Conservation (phyloP, 1,140 invertebrate species). For the Drosophila prosaltans region DNA sequence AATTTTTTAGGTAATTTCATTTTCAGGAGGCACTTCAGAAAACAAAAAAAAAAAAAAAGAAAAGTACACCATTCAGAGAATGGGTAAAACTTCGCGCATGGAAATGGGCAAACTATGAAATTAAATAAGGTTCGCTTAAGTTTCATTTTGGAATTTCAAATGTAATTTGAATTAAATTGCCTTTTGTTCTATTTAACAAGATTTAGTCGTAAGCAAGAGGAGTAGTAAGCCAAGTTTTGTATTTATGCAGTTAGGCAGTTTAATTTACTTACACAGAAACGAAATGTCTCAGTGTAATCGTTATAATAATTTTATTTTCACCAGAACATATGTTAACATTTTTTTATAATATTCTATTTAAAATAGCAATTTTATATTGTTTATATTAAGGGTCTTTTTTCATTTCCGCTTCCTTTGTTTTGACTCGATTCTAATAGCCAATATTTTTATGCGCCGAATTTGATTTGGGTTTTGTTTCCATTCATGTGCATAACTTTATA, state of each 20-base stretch:
- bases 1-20: constrained; percentile 46
- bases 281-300: too few relatives aligned
- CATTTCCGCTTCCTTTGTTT: too few relatives aligned
- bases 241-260: neutral
- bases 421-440: too few relatives aligned
- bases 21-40: constrained; percentile 20
- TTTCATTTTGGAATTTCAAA: constrained; percentile 65
- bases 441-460: too few relatives aligned
- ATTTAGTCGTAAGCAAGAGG: neutral
- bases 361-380: too few relatives aligned
- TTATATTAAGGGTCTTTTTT: too few relatives aligned
- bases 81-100: constrained; percentile 34
- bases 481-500: too few relatives aligned
- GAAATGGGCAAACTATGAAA: constrained; percentile 42
- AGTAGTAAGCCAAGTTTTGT: neutral
- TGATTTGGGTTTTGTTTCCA: too few relatives aligned
- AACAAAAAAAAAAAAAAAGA: constrained; percentile 16
- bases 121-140: constrained; percentile 52
- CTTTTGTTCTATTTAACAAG: neutral
- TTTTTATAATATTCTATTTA: too few relatives aligned
- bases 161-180: constrained; percentile 51
- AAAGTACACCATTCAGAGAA: constrained; percentile 17
- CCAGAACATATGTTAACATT: too few relatives aligned
- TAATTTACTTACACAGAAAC: too few relatives aligned
- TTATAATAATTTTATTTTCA: too few relatives aligned